A percentile compares a stretch with the other conserved stretches of the same genome.
These are phyloP conservation scores for Chionomys nivalis DNA, from an alignment of 2,113 vertebrate genomes.

Conservation along the genomic window DNA sequence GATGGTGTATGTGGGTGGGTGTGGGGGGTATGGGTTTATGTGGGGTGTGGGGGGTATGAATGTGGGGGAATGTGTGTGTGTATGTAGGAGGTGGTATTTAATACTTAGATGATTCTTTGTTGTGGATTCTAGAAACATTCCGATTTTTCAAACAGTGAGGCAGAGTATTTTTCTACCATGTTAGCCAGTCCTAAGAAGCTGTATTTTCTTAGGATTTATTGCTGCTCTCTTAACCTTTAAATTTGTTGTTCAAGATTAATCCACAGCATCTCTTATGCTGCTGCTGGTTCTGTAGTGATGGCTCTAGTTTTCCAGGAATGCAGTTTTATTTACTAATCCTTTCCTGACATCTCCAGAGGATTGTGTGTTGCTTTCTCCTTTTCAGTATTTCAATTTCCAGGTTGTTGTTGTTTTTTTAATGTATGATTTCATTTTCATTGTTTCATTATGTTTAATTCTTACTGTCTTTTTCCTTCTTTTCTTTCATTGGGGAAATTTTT, in stretches of 20 bases:
- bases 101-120: not conserved
- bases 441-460: conserved; percentile 16
- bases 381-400: not conserved
- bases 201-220: no score
- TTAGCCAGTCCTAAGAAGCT: no score
- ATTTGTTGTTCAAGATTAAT: not conserved
- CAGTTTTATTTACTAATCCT: not conserved
- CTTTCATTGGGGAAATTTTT: not conserved
- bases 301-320: not conserved
- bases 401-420: not conserved
- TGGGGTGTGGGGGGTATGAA: no score
- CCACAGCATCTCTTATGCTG: not conserved
- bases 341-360: not conserved
- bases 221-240: no score
- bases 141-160: not conserved
- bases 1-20: no score
- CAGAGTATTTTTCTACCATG: not conserved
- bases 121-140: not conserved
- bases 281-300: not conserved
- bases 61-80: not conserved
- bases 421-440: not conserved
- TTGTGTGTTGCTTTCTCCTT: not conserved
- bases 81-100: not conserved
- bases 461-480: not conserved
- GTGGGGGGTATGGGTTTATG: no score